Base-by-base conservation (phyloP, 1,140 invertebrate species). In the Diabrotica virgifera region DNA sequence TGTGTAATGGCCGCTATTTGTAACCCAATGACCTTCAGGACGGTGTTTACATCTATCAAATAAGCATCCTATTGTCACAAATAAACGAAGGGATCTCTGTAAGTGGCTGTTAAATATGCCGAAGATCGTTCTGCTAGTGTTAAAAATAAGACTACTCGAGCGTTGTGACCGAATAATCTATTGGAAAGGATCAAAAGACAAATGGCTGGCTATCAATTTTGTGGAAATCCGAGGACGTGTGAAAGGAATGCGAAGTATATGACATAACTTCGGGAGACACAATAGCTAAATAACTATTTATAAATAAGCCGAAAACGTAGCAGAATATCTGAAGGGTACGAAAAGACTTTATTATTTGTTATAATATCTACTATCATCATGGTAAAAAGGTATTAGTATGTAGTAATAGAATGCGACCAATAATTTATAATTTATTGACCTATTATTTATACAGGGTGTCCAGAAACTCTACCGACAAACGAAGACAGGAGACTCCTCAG, bases 1-100 rank as follows among this genome's bases (percentile, higher is more conserved):
- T 52, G 56, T 55, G 59, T 62, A 67, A 67, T 67, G 65, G 57
- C 40, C 51, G 51, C 62, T 40, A 67, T 67, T 67, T 67, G 61
- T 67, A 67, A 63, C 57, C 59, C 38, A 59, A 51, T 54, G 58
- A 60, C 59, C 53, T 54, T 57, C 40, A n/a, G n/a, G n/a, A n/a
- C 40, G n/a, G 8, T 46, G 40, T 46, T 46, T 46, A 46, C 40
- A 46, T 46, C 40, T 46, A 46, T 46, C 40, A 46, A 46, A 46
- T 46, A 46, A 46, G n/a, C 40, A 46, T 46, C 40, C 40, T 46
- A 46, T 46, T 46, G 40, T 46, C 5, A 46, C 40, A 46, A 46
- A 46, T 46, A 46, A 46, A 46, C 40, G 8, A 46, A 46, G 40
- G 40, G 40, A 46, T n/a, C 40, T 46, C 40, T 46, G 4, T 46